Evolutionary conservation across 35 echinoderm and acorn worm species (phyloP), one percentile per base, ranked within the genome.

Genomic region (Hemicentrotus pulcherrimus): DNA sequence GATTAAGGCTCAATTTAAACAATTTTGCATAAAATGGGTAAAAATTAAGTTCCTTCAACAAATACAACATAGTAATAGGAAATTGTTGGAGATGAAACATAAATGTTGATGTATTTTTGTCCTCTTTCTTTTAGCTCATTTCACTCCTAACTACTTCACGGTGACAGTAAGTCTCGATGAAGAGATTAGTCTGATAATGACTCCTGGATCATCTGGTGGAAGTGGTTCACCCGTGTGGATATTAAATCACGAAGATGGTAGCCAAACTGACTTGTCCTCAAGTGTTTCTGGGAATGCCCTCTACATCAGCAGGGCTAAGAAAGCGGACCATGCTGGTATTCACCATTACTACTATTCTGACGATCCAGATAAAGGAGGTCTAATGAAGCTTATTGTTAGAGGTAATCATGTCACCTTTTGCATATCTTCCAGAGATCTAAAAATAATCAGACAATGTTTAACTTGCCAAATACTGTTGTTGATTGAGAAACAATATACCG

Each of bases 101-200:
- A 0, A 41, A 41, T 41, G 0, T 41, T 41, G 35, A 41, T 41
- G 35, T 41, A 41, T n/a, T 41, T 41, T 41, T 41, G 35, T 41
- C 3, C 9, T 45, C 9, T 7, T 28, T 18, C 5, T 89, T 47
- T 41, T 90, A 93, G 91, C 91, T n/a, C 46, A 93, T 58, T 93
- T 93, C 16, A 58, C 8, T 47, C 91, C 91, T 11, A 13, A 47
- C 0, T 31, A 93, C 16, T 50, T 93, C n/a, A 50, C 91, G 30
- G 91, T 93, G 30, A 93, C 47, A 31, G 91, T 58, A 2, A 93
- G 91, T 93, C 46, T 50, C 6, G 91, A 93, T n/a, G 91, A 93
- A 48, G 91, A 93, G 11, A 47, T 93, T 13, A 4, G 46, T 11
- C 91, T 93, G 2, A 18, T 58, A 32, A 93, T 93, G 91, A 93